Conservation (phyloP, 37 sponge, comb jelly and placozoan species). For the Eunapius fragilis region DNA sequence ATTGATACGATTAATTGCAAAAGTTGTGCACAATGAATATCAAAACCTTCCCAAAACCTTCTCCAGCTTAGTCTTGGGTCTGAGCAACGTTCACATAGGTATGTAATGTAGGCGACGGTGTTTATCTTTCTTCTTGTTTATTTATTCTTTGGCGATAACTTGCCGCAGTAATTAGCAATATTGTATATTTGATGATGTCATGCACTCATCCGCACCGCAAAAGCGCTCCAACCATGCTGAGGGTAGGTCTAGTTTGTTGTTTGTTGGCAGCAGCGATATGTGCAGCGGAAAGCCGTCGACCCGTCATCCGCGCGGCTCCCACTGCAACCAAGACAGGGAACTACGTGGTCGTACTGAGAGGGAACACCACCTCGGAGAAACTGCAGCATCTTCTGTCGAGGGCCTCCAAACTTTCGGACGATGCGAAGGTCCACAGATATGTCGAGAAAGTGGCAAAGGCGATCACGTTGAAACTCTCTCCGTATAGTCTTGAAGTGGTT, state of each 20-base stretch:
- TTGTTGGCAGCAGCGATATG: background rate
- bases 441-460: conserved; percentile 43
- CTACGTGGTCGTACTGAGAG: conserved; percentile 44
- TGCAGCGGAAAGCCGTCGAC: conserved; percentile 23
- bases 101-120: too few relatives aligned
- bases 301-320: conserved; percentile 34
- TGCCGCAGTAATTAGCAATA: too few relatives aligned
- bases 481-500: conserved; percentile 26
- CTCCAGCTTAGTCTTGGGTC: too few relatives aligned
- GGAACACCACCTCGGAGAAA: conserved; percentile 16
- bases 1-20: too few relatives aligned
- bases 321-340: conserved; percentile 50
- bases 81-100: too few relatives aligned
- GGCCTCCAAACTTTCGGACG: conserved; percentile 7
- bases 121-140: too few relatives aligned
- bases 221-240: background rate
- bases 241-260: background rate
- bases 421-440: conserved; percentile 15
- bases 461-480: conserved; percentile 46
- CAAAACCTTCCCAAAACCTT: too few relatives aligned
- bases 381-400: background rate
- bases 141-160: too few relatives aligned
- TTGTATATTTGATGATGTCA: background rate
- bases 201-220: background rate
- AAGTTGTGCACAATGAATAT: too few relatives aligned